Base-by-base conservation (phyloP, 2,797 vertebrate species). In the Tragopan temminckii region DNA sequence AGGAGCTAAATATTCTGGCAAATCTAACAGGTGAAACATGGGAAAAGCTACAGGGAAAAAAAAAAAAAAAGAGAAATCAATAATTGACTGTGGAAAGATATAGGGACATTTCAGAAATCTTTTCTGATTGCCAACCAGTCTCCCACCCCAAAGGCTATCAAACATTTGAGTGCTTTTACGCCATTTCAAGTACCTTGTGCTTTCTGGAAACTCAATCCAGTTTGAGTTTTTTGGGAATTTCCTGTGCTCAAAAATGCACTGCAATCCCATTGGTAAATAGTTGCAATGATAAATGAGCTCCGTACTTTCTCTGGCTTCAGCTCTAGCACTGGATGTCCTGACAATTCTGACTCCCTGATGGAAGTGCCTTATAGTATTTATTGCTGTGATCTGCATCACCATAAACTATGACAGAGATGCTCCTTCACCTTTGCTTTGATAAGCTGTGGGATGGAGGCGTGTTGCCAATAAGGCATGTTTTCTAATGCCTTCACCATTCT, bases 1-100 rank as follows among this genome's bases (percentile, higher is more conserved):
- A 91, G 89, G 80, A 89, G 77, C 67, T 92, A 92, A 91, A 77
- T 74, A 90, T 69, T 85, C 74, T 77, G 79, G 50, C n/a, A 82
- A 38, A 88, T 72, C 70, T 13, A 72, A 24, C 10, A 6, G 45
- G 59, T 84, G 90, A 94, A 91, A 86, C 24, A 31, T 27, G 35
- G 45, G 59, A 55, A 94, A 72, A 67, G 31, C 55, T 95, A 40
- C 46, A 85, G 66, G 50, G 16, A 63, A 63, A 40, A 53, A 80
- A 43, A 50, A 79, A 90, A 75, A 25, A 74, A 58, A 29, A 35
- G 69, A 95, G 48, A 33, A 33, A 20, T 0, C 13, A 90, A 74
- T 92, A 53, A 53, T 45, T 0, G 0, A 29, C 33, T 0, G 1
- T 36, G 23, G 48, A 77, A 89, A 63, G n/a, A 71, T 40, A 76